Base-by-base conservation (phyloP, 2,888 invertebrate species). In the Idaea straminata region DNA sequence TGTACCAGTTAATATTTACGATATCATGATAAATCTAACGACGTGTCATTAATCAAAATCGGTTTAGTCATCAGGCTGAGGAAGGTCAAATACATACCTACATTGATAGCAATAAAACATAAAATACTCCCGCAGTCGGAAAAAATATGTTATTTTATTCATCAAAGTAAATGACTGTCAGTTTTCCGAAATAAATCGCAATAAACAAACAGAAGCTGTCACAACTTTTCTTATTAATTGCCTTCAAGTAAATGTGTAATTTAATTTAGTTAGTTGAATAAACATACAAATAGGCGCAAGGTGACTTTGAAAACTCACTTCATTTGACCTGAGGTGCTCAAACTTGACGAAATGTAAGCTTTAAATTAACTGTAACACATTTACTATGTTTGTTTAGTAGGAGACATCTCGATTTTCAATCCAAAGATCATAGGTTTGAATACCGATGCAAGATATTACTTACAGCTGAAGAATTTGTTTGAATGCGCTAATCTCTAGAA, bases 251-350 rank as follows among this genome's bases (percentile, higher is more conserved):
- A 59, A 6, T 61, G 16, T 57, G 7, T 5, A 38, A 59, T 38
- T 0, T 5, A 57, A 59, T 38, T 0, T 68, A 63, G 61, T 16
- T 62, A 65, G 35, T 35, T 64, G 72, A 25, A 71, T 61, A 61
- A 59, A 35, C 59, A 65, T 71, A 25, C 25, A 25, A 25, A 25
- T 25, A 25, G 25, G 25, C 5, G 38, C 38, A 35, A 15, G n/a
- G 15, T 15, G 15, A 47, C 47, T 47, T 47, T 47, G 47, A 47
- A 47, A 47, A 10, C 47, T 47, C 47, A 47, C 13, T 47, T 47
- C 10, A 6, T 10, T 6, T 47, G 47, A 47, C 47, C 47, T 47
- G 7, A 13, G 47, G 10, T 13, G 4, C 13, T 10, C 47, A 47
- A 47, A 13, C 47, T 47, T 47, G 47, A 13, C 13, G 47, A 13